These are phyloP conservation scores for Phylloscopus collybita DNA, from an alignment of 2,797 vertebrate species.

Conservation along the genomic window DNA sequence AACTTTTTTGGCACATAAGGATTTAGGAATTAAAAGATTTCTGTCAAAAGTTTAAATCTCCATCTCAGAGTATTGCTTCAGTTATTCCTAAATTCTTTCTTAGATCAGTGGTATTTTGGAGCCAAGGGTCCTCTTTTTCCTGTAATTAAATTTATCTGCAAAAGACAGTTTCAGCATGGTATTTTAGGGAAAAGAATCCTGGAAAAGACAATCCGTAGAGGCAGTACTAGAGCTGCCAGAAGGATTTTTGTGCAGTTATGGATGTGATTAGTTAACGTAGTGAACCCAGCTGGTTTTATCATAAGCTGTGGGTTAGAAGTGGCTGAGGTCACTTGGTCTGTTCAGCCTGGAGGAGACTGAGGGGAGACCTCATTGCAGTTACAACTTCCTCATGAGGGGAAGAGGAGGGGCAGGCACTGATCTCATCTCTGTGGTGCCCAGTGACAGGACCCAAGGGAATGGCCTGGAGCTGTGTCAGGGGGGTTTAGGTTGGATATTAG, in stretches of 20 bases:
- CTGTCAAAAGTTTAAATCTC: conserved; percentile 10
- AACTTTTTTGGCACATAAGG: neutral
- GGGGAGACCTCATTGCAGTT: neutral
- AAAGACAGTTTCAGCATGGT: neutral
- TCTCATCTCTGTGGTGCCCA: neutral
- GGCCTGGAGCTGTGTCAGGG: neutral
- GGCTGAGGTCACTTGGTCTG: neutral
- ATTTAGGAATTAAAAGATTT: conserved; percentile 37
- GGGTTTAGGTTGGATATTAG: neutral
- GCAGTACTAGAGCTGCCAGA: neutral
- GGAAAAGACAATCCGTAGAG: neutral
- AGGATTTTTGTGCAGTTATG: neutral
- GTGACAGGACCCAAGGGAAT: rapidly evolving
- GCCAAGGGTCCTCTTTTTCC: neutral
- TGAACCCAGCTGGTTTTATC: neutral
- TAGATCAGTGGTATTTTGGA: neutral
- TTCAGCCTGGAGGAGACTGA: neutral
- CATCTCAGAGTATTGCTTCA: neutral
- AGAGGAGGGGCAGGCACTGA: neutral
- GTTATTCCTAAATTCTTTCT: neutral
- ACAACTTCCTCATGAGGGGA: rapidly evolving
- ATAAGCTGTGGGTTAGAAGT: neutral
- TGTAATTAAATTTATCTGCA: neutral
- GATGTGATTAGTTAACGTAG: neutral
- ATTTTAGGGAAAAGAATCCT: neutral